These are phyloP conservation scores for Leptobrachium ailaonicum DNA, from an alignment of 2,113 vertebrate genomes.

Conservation along the genomic window DNA sequence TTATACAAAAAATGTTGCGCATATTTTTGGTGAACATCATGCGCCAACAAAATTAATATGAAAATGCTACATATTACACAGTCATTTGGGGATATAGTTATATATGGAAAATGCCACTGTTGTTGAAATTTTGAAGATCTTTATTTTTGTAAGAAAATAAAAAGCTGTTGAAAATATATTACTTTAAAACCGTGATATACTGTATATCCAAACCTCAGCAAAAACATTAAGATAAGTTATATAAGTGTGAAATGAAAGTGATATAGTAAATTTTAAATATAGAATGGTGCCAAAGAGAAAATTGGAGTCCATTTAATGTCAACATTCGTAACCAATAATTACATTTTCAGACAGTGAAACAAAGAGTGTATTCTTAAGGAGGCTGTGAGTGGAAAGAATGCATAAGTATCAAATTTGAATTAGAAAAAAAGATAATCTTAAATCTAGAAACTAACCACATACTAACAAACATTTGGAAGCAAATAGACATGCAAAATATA, in stretches of 20 bases:
- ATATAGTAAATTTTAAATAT: not conserved
- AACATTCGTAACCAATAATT: slow-evolving; percentile 5
- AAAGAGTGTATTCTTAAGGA: slow-evolving; percentile 13
- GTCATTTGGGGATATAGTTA: too few relatives aligned
- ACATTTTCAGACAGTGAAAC: not conserved
- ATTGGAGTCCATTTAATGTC: slow-evolving; percentile 16
- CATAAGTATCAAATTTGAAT: not conserved
- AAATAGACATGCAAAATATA: too few relatives aligned
- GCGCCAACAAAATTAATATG: too few relatives aligned
- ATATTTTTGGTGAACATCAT: too few relatives aligned
- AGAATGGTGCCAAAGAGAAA: slow-evolving; percentile 9
- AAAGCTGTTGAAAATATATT: not conserved
- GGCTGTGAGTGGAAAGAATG: not conserved
- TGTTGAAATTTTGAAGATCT: not conserved
- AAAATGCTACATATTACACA: too few relatives aligned
- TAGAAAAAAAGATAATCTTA: too few relatives aligned
- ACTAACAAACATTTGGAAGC: not conserved
- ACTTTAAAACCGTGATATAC: not conserved
- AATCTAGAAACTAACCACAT: not conserved
- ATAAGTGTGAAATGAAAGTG: not conserved
- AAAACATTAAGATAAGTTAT: slow-evolving; percentile 6
- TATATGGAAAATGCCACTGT: too few relatives aligned
- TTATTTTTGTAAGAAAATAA: slow-evolving; percentile 4
- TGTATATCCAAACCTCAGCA: not conserved
- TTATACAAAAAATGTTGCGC: too few relatives aligned